Evolutionary conservation across 2,113 vertebrate species (phyloP).

Genomic region (Macaca mulatta): DNA sequence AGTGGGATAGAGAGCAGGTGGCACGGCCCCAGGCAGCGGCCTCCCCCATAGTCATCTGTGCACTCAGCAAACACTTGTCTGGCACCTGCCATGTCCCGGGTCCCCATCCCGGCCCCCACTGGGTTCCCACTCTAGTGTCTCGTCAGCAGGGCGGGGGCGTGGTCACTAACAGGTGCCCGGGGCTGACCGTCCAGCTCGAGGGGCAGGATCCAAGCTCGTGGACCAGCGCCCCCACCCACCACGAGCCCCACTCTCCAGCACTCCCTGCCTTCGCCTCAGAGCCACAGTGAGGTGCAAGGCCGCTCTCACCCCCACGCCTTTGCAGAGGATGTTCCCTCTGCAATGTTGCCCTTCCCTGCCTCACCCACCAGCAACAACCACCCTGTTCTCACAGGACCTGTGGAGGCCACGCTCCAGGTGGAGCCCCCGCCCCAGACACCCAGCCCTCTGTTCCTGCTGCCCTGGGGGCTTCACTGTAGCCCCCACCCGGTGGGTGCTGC

Average conservation of each 20-base stretch:
- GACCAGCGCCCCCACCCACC: neutral
- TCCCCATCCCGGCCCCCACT: accelerated
- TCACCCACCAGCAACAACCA: accelerated
- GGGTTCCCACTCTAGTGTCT: neutral
- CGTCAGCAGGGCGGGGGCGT: accelerated
- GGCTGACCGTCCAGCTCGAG: accelerated
- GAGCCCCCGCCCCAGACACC: too few species aligned
- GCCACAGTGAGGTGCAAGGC: accelerated
- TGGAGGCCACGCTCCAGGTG: neutral
- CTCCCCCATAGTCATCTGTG: accelerated
- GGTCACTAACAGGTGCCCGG: neutral
- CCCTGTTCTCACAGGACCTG: neutral
- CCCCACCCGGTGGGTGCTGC: neutral
- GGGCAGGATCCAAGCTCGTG: neutral
- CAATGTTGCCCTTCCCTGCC: accelerated
- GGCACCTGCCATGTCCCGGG: neutral
- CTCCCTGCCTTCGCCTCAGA: neutral
- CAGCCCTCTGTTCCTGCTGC: neutral
- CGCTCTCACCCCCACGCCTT: accelerated
- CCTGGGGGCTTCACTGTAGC: neutral
- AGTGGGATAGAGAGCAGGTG: neutral
- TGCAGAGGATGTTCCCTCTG: neutral
- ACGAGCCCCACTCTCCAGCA: accelerated
- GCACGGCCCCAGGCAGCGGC: neutral
- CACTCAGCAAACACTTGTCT: neutral